Base-by-base conservation (phyloP, 2,113 vertebrate species). In the Octodon degus region DNA sequence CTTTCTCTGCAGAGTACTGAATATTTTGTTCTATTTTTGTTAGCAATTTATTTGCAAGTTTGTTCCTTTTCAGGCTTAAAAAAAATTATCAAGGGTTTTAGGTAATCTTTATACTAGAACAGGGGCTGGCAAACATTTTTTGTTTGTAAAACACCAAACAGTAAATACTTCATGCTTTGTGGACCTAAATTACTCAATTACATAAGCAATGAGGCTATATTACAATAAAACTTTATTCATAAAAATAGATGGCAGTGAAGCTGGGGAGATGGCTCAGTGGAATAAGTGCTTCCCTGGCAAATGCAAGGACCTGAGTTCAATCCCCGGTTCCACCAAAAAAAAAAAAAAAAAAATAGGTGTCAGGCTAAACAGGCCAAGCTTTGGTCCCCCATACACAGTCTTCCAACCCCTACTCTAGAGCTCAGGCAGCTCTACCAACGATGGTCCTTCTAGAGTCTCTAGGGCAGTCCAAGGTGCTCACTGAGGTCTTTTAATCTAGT, bases 211-310 rank as follows among this genome's bases (percentile, higher is more conserved):
- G 60, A 79, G 47, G 10, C n/a, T 86, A 3, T 27, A 24, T 82
- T 72, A 70, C 19, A 93, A 81, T 76, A 96, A 90, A 94, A 50
- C 10, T 91, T 94, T 86, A 93, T 92, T 93, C 89, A 76, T 58
- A 90, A 97, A 94, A 86, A 70, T 27, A 65, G 40, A 12, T 50
- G 50, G 50, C 50, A 50, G 43, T 43, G 43, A 6, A 6, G 43
- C 43, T 43, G 43, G 5, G 43, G 43, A 43, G 43, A 4, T 43
- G 43, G 43, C 43, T 43, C 43, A 43, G 43, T 43, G 43, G 43
- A 43, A 43, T 43, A 43, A 43, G 43, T 43, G 43, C 43, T 43
- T 43, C 43, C 43, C 43, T 43, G 43, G 43, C 43, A 43, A 43
- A 43, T 43, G 43, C 43, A 43, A 43, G 43, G 43, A 43, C 43